Evolutionary conservation across 2,888 invertebrate genomes (phyloP), one percentile per base, ranked within the genome.

Genomic region (Cheilosia vernalis): DNA sequence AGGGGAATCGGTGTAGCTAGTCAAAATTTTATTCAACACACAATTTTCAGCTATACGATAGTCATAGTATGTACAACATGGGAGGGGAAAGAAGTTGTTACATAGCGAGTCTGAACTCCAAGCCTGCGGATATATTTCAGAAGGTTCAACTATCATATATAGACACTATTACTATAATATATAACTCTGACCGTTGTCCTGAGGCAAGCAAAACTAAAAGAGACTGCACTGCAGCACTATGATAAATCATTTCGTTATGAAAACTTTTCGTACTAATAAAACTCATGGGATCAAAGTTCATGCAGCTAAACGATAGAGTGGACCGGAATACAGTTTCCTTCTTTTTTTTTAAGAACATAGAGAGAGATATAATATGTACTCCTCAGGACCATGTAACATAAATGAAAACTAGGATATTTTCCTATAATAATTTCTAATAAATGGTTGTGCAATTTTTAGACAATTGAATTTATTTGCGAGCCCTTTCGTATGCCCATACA

Each of bases 171-270:
- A 83, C 79, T 80, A 60, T 84, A 80, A 76, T 70, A 80, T 74
- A 80, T 66, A 85, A 70, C 85, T 76, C 70, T 76, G 76, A 67
- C 76, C 85, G 60, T 85, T 72, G 76, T 85, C 85, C 85, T 77
- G 81, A 81, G 76, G 80, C 85, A 81, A 81, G 85, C 76, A 76
- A 85, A 80, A 81, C 76, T 73, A 67, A 66, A 81, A 72, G 72
- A 77, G 72, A 81, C 85, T 85, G 72, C 81, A 84, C 76, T 80
- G 84, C 84, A 80, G 80, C 85, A 85, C 85, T 85, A 72, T 77
- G 81, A 85, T 85, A 81, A 85, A 85, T 85, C 85, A 85, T 81
- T 81, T 77, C 81, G 85, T 85, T 85, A 85, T 85, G 85, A 85
- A 81, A 81, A 77, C 70, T 85, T 84, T 85, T 81, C 81, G 21